phyloP scores from a whole-genome alignment of 2,888 invertebrate genomes.

The Epistrophe grossulariae region DNA sequence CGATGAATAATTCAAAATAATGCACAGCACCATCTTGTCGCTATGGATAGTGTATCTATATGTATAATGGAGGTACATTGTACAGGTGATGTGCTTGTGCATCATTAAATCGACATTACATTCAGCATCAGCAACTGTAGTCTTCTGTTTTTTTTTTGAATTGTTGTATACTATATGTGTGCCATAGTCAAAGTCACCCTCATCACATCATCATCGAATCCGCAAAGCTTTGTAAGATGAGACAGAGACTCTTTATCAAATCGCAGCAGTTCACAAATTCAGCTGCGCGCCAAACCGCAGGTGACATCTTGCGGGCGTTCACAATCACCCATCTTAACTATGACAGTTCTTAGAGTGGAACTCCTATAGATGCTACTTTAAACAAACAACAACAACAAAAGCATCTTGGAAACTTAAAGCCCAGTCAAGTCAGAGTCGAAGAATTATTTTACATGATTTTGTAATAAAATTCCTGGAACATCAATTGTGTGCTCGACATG shows the following conservation, averaged over 20 bases:
- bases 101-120: slow-evolving; percentile 75
- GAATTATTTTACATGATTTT: slow-evolving; percentile 74
- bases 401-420: not conserved
- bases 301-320: slow-evolving; percentile 75
- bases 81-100: slow-evolving; percentile 74
- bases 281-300: slow-evolving; percentile 58
- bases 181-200: slow-evolving; percentile 52
- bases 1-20: slow-evolving; percentile 75
- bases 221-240: not conserved
- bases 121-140: slow-evolving; percentile 47
- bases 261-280: slow-evolving; percentile 63
- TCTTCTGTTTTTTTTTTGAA: slow-evolving; percentile 9
- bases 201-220: slow-evolving; percentile 42
- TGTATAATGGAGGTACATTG: not conserved
- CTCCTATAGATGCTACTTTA: slow-evolving; percentile 6
- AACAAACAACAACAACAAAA: not conserved
- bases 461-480: slow-evolving; percentile 76
- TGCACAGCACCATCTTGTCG: slow-evolving; percentile 52
- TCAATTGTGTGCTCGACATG: slow-evolving; percentile 67
- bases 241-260: slow-evolving; percentile 34
- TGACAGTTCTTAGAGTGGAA: slow-evolving; percentile 57
- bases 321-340: slow-evolving; percentile 64
- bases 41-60: slow-evolving; percentile 42
- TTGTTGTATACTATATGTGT: slow-evolving; percentile 25
- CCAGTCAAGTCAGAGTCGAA: slow-evolving; percentile 23